Base-by-base conservation (phyloP, 30 jellyfish, hydroid and myxozoan genomes). In the Nemopilema nomurai region DNA sequence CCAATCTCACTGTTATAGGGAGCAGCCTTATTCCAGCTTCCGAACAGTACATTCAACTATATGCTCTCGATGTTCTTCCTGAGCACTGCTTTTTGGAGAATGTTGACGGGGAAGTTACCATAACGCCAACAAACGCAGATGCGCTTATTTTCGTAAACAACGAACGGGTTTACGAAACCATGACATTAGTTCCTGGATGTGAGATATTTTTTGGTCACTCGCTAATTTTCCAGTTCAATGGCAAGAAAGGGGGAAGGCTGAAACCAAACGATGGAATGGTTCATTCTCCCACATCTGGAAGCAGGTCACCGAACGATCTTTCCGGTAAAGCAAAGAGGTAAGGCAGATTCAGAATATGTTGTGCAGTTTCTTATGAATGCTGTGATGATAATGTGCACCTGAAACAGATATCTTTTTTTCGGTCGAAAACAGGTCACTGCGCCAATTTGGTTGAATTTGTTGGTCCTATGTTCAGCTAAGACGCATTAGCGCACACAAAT, bases 61-160 rank as follows among this genome's bases (percentile, higher is more conserved):
- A 77, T 62, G 90, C 99, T 16, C 92, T 94, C 0, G 89, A 83
- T 51, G 78, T 94, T 32, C 69, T 89, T 3, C 94, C 96, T 18
- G 84, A 86, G 80, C 99, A 96, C 74, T 96, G 99, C 65, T 80
- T 92, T 32, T 69, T 96, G 22, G 97, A 96, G 17, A 91, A 84
- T 74, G 84, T 81, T 77, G 97, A 77, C 41, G 98, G 97, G 9
- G 89, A 76, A 20, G 98, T 96, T 19, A 92, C 99, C 6, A 87
- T 96, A 21, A 84, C 93, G 19, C 99, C 99, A 23, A 85, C 96
- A 9, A 77, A 83, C 28, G 87, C 97, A 1, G 98, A 96, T 71
- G 98, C 99, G 4, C 92, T 73, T 49, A 96, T 96, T 22, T 62
- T 86, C 22, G 96, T 96, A 8, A 70, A 90, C 76, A 97, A 93